Percentiles rank a stretch among this genome's conserved stretches.
Evolutionary conservation across 2,797 vertebrate species (phyloP).

Genomic region (Merluccius polli): DNA sequence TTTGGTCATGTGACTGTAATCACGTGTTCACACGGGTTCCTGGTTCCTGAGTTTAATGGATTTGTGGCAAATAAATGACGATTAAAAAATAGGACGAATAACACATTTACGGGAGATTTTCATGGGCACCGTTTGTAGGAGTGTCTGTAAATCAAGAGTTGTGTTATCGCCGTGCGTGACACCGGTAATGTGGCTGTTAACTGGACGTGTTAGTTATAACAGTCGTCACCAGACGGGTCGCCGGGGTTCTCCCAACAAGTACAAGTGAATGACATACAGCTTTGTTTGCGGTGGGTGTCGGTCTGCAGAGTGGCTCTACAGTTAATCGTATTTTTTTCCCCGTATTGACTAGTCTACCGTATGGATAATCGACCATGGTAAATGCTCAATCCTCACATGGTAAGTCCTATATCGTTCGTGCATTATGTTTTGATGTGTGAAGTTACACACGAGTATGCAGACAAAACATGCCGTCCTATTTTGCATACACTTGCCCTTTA

Average conservation of each 20-base stretch:
- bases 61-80: background rate
- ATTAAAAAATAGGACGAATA: background rate
- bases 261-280: conserved; percentile 15
- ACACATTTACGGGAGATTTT: background rate
- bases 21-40: conserved; percentile 50
- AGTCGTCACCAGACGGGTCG: background rate
- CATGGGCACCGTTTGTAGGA: background rate
- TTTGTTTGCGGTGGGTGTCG: background rate
- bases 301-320: background rate
- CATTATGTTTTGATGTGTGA: background rate
- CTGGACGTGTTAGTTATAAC: too few relatives aligned
- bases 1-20: conserved; percentile 10
- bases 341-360: too few relatives aligned
- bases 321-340: too few relatives aligned
- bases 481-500: background rate
- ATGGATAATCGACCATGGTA: too few relatives aligned
- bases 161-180: background rate
- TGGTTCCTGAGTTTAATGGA: background rate
- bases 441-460: background rate
- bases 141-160: background rate
- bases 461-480: background rate
- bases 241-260: background rate
- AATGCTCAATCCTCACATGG: background rate
- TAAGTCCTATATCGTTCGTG: background rate
- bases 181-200: background rate